Conservation (phyloP, 2,888 invertebrate genomes). For the Philereme transversata region DNA sequence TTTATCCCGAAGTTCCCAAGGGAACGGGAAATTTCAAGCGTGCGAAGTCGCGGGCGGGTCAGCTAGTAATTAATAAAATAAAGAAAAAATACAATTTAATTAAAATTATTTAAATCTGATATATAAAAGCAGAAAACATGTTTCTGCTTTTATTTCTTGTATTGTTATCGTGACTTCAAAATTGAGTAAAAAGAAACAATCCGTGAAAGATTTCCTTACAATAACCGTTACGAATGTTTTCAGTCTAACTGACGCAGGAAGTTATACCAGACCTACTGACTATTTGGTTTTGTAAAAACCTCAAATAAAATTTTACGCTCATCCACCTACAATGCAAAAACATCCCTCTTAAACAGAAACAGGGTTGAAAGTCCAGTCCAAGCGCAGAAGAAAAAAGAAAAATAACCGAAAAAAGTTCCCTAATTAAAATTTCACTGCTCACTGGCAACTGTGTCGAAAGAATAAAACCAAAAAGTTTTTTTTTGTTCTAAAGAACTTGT, state of each 20-base stretch:
- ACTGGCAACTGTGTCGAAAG: constrained; percentile 52
- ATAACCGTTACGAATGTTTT: constrained; percentile 3
- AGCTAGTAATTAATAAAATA: too few relatives aligned
- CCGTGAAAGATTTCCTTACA: too few relatives aligned
- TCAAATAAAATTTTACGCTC: constrained; percentile 38
- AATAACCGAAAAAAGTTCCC: constrained; percentile 62
- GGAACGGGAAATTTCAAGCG: too few relatives aligned
- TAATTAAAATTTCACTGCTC: constrained; percentile 70
- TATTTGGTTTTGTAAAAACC: constrained; percentile 46
- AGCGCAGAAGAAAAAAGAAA: constrained; percentile 43
- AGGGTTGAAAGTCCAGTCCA: constrained; percentile 35
- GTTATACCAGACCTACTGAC: constrained; percentile 2
- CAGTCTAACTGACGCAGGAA: neutral
- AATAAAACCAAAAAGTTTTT: constrained; percentile 48
- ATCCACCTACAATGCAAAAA: constrained; percentile 19
- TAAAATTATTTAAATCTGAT: too few relatives aligned
- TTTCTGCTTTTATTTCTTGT: too few relatives aligned
- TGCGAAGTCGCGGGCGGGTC: too few relatives aligned
- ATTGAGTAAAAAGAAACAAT: too few relatives aligned
- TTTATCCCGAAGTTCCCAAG: too few relatives aligned
- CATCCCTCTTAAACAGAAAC: neutral
- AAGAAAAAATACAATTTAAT: too few relatives aligned
- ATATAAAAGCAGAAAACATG: too few relatives aligned
- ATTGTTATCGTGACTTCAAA: too few relatives aligned
- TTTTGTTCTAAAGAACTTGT: too few relatives aligned